Conservation (phyloP, 2,113 vertebrate genomes). For the Atractosteus spatula region DNA sequence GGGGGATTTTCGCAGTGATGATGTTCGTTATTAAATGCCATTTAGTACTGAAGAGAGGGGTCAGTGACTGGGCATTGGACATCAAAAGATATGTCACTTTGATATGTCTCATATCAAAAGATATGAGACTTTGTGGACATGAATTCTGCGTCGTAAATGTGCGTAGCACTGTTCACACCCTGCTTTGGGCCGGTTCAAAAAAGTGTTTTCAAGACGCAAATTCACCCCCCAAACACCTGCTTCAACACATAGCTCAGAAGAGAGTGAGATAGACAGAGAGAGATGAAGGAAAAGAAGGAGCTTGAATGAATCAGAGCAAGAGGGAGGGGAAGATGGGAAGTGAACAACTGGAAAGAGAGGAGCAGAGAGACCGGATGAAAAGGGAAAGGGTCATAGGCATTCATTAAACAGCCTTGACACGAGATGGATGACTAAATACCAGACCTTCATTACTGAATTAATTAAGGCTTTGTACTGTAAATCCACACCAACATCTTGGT, state of each 20-base stretch:
- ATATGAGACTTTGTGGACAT: no score
- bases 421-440: slow-evolving; percentile 36
- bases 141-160: no score
- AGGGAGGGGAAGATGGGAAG: background rate
- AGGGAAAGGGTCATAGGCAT: background rate
- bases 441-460: slow-evolving; percentile 48
- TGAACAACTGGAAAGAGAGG: slow-evolving; percentile 8
- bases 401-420: no score
- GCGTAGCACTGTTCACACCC: no score
- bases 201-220: no score
- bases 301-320: no score
- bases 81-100: no score
- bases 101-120: no score
- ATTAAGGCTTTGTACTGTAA: slow-evolving; percentile 32
- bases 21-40: background rate
- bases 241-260: no score
- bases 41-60: background rate
- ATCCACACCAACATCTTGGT: slow-evolving; percentile 3
- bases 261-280: slow-evolving; percentile 11
- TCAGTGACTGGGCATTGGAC: no score
- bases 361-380: slow-evolving; percentile 3
- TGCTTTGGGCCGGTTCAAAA: no score
- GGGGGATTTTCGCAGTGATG: background rate
- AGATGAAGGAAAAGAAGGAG: slow-evolving; percentile 1
- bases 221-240: no score